Conservation (phyloP, 2,888 invertebrate species). For the Agrotis clavis region DNA sequence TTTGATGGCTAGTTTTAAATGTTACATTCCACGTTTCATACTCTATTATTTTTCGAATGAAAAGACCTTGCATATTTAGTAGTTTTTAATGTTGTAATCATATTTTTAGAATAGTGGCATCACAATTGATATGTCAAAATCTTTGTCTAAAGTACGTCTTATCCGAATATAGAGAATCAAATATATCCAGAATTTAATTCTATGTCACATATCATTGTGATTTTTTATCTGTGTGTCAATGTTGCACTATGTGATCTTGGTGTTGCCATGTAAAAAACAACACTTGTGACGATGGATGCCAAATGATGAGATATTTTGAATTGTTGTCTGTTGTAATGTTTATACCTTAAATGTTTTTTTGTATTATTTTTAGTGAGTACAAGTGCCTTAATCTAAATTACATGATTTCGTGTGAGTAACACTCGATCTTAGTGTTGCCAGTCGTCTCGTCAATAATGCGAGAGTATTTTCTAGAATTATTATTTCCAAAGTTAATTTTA, state of each 20-base stretch:
- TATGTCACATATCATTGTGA: constrained; percentile 65
- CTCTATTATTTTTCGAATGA: constrained; percentile 57
- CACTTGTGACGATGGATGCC: constrained; percentile 80
- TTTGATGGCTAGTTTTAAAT: constrained; percentile 62
- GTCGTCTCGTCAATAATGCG: constrained; percentile 8
- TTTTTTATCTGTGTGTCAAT: constrained; percentile 55
- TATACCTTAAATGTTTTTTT: constrained; percentile 61
- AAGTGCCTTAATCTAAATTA: constrained; percentile 74
- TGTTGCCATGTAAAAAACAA: constrained; percentile 77
- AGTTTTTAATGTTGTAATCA: constrained; percentile 54
- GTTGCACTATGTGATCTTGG: constrained; percentile 73
- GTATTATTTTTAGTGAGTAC: constrained; percentile 67
- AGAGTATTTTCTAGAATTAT: not conserved
- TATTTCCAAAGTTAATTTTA: not conserved
- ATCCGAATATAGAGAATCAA: constrained; percentile 38
- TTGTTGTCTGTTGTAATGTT: constrained; percentile 77
- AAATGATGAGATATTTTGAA: constrained; percentile 78
- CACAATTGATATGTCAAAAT: constrained; percentile 60
- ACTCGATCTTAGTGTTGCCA: constrained; percentile 62
- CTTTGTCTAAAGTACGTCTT: constrained; percentile 52
- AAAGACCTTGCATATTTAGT: constrained; percentile 55
- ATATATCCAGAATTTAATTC: constrained; percentile 45
- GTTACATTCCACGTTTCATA: constrained; percentile 70
- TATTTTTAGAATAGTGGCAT: constrained; percentile 56
- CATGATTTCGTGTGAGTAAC: constrained; percentile 47